These are phyloP conservation scores for Syngnathus rostellatus DNA, from an alignment of 2,797 vertebrate genomes.

Conservation along the genomic window DNA sequence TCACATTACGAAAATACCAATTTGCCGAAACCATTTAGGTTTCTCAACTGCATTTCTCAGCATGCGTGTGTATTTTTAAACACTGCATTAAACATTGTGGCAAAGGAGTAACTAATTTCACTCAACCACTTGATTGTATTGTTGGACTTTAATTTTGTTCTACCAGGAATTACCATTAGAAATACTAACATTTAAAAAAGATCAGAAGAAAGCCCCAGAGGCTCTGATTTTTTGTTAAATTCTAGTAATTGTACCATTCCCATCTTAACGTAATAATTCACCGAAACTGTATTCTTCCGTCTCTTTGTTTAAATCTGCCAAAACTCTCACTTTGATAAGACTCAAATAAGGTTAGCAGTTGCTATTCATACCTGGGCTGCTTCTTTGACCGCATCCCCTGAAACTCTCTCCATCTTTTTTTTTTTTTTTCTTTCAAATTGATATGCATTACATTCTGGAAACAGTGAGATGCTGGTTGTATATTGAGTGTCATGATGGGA, in stretches of 20 bases:
- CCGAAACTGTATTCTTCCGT: background rate
- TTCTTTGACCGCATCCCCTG: background rate
- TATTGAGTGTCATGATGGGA: background rate
- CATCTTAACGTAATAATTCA: background rate
- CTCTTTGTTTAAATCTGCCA: too few species aligned
- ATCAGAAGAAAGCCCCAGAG: background rate
- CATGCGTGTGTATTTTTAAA: background rate
- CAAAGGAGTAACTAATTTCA: background rate
- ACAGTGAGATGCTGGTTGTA: background rate
- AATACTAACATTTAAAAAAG: background rate
- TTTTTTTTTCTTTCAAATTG: background rate
- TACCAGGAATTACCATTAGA: background rate
- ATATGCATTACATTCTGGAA: background rate
- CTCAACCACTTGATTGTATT: background rate
- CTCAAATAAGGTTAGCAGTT: background rate
- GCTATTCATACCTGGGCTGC: background rate
- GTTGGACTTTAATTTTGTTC: background rate
- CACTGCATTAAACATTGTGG: background rate
- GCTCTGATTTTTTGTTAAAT: background rate
- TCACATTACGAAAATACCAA: too few species aligned
- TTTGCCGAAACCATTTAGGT: background rate
- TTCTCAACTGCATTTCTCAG: background rate
- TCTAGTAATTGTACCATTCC: background rate
- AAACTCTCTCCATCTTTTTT: background rate
- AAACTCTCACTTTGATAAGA: background rate